Percentiles rank a stretch among this genome's conserved stretches.
Evolutionary conservation across 2,113 vertebrate species (phyloP).

Genomic region (Cyphomyrus discorhynchus): DNA sequence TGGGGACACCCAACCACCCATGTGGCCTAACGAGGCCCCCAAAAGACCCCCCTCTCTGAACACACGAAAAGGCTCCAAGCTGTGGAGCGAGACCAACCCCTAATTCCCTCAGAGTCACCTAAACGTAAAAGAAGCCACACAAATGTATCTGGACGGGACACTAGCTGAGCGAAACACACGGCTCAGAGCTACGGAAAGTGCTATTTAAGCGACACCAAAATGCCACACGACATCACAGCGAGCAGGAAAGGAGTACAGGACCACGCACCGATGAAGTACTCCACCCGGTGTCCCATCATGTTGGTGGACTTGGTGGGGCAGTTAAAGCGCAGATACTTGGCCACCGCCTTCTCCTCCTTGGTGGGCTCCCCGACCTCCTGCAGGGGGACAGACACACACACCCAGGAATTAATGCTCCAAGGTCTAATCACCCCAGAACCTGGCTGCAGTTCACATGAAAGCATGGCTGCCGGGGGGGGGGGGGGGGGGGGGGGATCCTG

Average conservation of each 20-base stretch:
- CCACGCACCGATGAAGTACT: slow-evolving; percentile 90
- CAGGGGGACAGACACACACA: slow-evolving; percentile 20
- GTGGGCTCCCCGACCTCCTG: slow-evolving; percentile 95
- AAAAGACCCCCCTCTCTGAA: background rate
- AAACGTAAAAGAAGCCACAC: background rate
- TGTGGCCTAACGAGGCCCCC: background rate
- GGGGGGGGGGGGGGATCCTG: background rate
- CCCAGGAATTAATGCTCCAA: background rate
- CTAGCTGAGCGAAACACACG: background rate
- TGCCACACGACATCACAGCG: background rate
- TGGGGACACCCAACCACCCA: background rate
- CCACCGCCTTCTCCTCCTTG: slow-evolving; percentile 97
- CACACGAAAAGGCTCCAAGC: background rate
- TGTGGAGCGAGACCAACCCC: background rate
- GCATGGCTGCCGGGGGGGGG: background rate
- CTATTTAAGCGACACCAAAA: background rate
- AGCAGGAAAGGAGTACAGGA: background rate
- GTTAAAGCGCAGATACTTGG: slow-evolving; percentile 95
- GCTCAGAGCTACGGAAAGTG: background rate
- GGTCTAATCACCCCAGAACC: background rate
- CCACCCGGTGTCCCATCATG: slow-evolving; percentile 96
- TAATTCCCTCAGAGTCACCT: background rate
- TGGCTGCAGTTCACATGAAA: background rate
- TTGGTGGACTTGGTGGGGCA: slow-evolving; percentile 96
- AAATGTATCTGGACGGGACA: background rate